These are phyloP conservation scores for Athripsodes cinereus DNA, from an alignment of 2,888 invertebrate species.

Conservation along the genomic window DNA sequence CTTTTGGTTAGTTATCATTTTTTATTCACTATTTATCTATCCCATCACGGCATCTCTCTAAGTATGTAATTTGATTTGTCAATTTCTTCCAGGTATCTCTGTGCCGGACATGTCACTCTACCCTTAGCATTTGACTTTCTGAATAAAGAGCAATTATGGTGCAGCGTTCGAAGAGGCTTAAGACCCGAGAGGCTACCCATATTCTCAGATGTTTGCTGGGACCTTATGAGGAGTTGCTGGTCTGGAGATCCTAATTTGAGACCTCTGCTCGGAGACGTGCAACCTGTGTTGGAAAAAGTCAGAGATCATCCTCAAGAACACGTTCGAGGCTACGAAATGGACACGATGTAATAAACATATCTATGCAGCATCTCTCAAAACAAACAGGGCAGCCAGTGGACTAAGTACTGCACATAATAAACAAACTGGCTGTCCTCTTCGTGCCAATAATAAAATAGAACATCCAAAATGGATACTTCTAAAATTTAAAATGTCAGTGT, in stretches of 20 bases:
- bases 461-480: too few species aligned
- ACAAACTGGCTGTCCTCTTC: too few species aligned
- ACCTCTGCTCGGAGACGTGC: constrained; percentile 74
- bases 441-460: too few species aligned
- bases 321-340: not conserved
- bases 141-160: constrained; percentile 84
- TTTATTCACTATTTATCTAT: too few species aligned
- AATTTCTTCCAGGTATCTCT: constrained; percentile 56
- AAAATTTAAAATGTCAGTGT: too few species aligned
- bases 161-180: constrained; percentile 72
- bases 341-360: too few species aligned
- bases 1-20: constrained; percentile 58
- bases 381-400: too few species aligned
- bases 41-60: too few species aligned
- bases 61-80: too few species aligned
- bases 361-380: too few species aligned
- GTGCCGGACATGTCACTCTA: constrained; percentile 73
- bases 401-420: too few species aligned
- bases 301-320: constrained; percentile 16
- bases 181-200: constrained; percentile 71
- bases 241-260: constrained; percentile 64
- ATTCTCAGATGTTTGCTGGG: constrained; percentile 77
- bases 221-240: constrained; percentile 81
- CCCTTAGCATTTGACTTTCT: constrained; percentile 79
- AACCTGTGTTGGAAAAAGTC: constrained; percentile 59